These are phyloP conservation scores for Macropis europaea DNA, from an alignment of 2,888 invertebrate genomes.

Conservation along the genomic window DNA sequence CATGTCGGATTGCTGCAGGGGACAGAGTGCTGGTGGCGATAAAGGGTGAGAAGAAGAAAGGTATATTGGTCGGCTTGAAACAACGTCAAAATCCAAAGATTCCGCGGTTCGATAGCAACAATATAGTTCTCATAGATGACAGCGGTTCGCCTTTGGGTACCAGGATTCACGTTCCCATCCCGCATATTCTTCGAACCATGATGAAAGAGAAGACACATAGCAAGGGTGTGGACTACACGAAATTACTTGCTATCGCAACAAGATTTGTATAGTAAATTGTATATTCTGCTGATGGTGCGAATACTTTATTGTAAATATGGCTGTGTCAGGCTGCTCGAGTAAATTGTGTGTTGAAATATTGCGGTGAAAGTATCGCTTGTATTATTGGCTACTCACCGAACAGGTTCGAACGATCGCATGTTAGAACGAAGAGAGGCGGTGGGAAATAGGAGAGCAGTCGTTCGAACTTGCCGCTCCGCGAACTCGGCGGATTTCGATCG, in stretches of 20 bases:
- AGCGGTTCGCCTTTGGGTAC: constrained; percentile 97
- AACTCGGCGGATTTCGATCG: too few species aligned
- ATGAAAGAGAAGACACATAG: constrained; percentile 89
- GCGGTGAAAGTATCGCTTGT: too few species aligned
- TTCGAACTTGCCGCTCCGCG: too few species aligned
- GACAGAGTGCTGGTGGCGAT: constrained; percentile 96
- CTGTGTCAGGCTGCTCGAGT: too few species aligned
- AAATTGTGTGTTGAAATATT: too few species aligned
- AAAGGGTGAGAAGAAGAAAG: constrained; percentile 97
- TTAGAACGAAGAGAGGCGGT: too few species aligned
- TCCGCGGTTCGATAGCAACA: constrained; percentile 97
- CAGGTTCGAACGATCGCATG: too few species aligned
- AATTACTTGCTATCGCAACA: constrained; percentile 93
- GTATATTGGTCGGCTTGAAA: constrained; percentile 93
- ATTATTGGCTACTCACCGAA: too few species aligned
- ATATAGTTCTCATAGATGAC: constrained; percentile 97
- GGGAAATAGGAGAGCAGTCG: too few species aligned
- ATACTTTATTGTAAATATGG: neutral
- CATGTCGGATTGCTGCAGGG: constrained; percentile 79
- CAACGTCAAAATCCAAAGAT: constrained; percentile 90
- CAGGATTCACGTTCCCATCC: constrained; percentile 96
- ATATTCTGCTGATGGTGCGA: neutral
- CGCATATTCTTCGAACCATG: constrained; percentile 91
- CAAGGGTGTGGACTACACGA: constrained; percentile 95
- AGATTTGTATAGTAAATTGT: constrained; percentile 86